Conservation (phyloP, 2,113 vertebrate species). For the Dolichotis patagonum region DNA sequence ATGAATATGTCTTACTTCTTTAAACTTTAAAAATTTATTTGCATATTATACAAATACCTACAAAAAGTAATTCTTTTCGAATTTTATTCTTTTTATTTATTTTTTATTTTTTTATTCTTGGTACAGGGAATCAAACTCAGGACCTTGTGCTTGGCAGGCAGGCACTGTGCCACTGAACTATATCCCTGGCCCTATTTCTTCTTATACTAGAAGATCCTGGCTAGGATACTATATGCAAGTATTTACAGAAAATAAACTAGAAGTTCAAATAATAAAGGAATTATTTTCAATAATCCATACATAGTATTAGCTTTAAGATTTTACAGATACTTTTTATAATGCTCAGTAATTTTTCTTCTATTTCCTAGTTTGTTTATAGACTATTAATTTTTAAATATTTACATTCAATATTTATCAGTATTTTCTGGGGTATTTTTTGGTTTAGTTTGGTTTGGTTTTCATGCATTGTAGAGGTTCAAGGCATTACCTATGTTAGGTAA, state of each 20-base stretch:
- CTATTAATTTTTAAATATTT: background rate
- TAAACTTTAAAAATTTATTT: background rate
- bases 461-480: background rate
- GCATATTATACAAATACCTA: background rate
- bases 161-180: no score
- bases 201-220: background rate
- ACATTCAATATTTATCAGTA: background rate
- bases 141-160: no score
- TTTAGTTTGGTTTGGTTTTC: background rate
- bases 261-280: background rate
- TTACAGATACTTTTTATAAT: background rate
- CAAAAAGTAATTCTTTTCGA: background rate
- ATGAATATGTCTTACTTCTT: background rate
- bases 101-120: no score
- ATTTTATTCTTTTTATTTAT: background rate
- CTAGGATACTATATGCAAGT: background rate
- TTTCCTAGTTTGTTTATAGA: background rate
- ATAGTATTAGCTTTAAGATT: background rate
- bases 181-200: background rate
- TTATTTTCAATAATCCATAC: background rate
- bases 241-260: background rate
- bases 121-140: no score
- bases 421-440: background rate
- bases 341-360: background rate
- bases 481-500: background rate